Evolutionary conservation across 1,140 invertebrate genomes (phyloP), one percentile per base, ranked within the genome.

Genomic region (Atta cephalotes): DNA sequence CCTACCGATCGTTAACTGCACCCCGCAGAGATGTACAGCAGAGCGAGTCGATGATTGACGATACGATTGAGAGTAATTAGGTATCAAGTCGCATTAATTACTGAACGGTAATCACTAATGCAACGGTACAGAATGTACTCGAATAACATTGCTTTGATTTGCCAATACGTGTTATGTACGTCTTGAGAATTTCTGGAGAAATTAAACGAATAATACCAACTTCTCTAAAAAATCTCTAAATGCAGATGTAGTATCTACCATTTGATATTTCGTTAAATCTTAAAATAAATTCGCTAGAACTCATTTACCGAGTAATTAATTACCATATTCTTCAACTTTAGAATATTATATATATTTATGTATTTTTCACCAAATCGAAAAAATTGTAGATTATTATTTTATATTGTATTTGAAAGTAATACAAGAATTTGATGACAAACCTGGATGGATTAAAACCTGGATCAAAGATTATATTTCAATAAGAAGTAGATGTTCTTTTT

Each of bases 71-170:
- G 68, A 49, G 56, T 84, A 84, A 84, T 84, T 62, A 76, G 80
- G 56, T 84, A 84, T 68, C 70, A 84, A 84, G 80, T 62, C 25
- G 80, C 80, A 62, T 84, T 84, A 84, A 84, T 84, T 84, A 84
- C 39, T 16, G n/a, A 49, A 63, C 53, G 45, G 71, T 76, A 84
- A 84, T 84, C 70, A 76, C 25, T 82, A 21, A 74, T 74, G 68
- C 53, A 82, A 74, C 70, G 49, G 21, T 28, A 18, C 66, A 58
- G 31, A 70, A 70, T 16, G 21, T 58, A 71, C 53, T 81, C 39
- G 53, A 62, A 25, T 68, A 25, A 39, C 28, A 62, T 76, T 28
- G 56, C 56, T 76, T 84, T 60, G 45, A 21, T 76, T 62, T 35
- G 18, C 21, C 70, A 9, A 21, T 76, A 58, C 45, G 0, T 63